These are phyloP conservation scores for Lepidocolaptes lacrymiger DNA, from an alignment of 2,797 vertebrate species.

Conservation along the genomic window DNA sequence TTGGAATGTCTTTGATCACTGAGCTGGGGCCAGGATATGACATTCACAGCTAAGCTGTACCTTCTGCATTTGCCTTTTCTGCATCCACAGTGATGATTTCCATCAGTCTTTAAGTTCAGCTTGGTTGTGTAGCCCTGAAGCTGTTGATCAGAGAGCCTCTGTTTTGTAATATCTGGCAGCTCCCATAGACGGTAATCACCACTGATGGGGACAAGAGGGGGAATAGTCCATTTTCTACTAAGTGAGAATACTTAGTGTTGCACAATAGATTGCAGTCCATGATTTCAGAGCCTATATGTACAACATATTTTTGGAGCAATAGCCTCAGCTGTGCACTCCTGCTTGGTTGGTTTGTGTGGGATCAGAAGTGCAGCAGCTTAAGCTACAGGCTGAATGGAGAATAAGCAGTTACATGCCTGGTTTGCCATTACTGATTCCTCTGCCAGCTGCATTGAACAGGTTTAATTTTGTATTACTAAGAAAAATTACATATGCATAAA, in stretches of 20 bases:
- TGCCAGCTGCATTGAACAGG: neutral
- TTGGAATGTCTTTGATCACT: slow-evolving; percentile 58
- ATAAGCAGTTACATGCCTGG: neutral
- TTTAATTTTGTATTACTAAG: slow-evolving; percentile 7
- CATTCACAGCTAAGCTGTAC: slow-evolving; percentile 28
- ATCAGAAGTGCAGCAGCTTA: neutral
- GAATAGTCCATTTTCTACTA: neutral
- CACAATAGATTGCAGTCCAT: neutral
- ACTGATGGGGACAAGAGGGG: neutral
- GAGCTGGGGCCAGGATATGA: slow-evolving; percentile 35
- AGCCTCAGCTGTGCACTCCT: neutral
- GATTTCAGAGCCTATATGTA: neutral
- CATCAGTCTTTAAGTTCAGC: neutral
- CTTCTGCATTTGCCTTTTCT: slow-evolving; percentile 33
- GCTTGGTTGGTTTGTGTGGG: neutral
- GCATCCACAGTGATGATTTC: neutral
- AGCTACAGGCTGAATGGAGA: neutral
- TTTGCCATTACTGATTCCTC: neutral
- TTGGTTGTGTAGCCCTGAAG: slow-evolving; percentile 9
- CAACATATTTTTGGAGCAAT: neutral
- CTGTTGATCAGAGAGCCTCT: neutral
- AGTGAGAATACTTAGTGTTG: neutral
- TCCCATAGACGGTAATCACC: neutral
- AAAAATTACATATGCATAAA: slow-evolving; percentile 13
- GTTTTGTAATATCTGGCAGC: neutral